Evolutionary conservation across 2,113 vertebrate genomes (phyloP).

Genomic region (Sula dactylatra): DNA sequence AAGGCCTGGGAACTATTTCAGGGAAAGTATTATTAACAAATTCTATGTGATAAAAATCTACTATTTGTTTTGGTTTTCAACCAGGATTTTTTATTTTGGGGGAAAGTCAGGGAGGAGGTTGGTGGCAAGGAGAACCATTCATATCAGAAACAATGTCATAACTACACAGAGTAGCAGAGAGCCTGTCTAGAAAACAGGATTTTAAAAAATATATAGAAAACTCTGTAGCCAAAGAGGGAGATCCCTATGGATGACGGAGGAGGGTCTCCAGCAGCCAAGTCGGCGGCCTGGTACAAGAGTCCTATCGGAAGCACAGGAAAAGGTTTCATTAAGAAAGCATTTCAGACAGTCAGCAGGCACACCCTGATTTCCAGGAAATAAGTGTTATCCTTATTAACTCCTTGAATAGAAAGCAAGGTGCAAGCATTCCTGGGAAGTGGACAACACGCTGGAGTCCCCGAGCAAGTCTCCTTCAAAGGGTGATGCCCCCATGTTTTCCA

Average conservation of each 20-base stretch:
- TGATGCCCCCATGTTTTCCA: accelerated
- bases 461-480: not conserved
- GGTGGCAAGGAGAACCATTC: conserved; percentile 3
- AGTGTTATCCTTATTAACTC: not conserved
- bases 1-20: conserved; percentile 62
- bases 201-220: not conserved
- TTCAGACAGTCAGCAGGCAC: not conserved
- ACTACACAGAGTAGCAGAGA: not conserved
- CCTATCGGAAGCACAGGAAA: not conserved
- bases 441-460: accelerated
- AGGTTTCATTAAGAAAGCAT: not conserved
- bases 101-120: not conserved
- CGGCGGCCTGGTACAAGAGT: accelerated
- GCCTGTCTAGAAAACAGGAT: not conserved
- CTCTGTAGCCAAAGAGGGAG: not conserved
- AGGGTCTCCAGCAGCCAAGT: not conserved
- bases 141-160: not conserved
- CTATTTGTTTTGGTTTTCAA: conserved; percentile 62
- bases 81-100: conserved; percentile 24
- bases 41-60: conserved; percentile 55
- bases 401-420: not conserved
- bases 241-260: not conserved
- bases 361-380: not conserved
- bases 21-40: conserved; percentile 59
- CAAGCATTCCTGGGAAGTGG: not conserved